These are phyloP conservation scores for Anthoscopus minutus DNA, from an alignment of 2,113 vertebrate genomes.

Conservation along the genomic window DNA sequence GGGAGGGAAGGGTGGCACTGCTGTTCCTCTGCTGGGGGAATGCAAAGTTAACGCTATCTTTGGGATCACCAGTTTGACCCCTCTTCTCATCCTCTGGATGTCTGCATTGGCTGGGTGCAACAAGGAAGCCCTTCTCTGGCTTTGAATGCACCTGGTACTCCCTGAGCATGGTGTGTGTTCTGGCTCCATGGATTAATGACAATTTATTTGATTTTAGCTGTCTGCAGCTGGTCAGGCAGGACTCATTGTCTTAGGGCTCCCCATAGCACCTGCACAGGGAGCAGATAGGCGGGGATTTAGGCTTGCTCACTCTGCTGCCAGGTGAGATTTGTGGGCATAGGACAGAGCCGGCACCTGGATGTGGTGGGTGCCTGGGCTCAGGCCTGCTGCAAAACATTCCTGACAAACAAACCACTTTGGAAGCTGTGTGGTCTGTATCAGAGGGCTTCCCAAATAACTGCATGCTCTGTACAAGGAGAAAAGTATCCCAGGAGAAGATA, in stretches of 20 bases:
- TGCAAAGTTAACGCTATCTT: background rate
- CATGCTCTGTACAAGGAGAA: background rate
- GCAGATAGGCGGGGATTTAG: background rate
- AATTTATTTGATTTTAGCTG: background rate
- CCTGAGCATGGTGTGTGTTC: fast-evolving
- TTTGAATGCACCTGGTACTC: background rate
- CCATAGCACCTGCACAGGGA: background rate
- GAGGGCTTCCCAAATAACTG: background rate
- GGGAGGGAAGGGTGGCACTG: background rate
- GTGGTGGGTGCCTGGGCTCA: background rate
- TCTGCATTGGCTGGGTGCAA: background rate
- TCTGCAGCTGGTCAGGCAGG: background rate
- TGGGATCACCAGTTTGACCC: background rate
- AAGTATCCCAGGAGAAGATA: background rate
- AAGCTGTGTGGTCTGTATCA: background rate
- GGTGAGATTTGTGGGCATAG: background rate
- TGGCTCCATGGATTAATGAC: fast-evolving
- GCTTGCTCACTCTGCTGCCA: background rate
- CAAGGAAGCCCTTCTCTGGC: background rate
- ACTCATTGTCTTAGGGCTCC: background rate
- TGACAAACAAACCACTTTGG: background rate
- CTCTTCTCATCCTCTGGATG: background rate
- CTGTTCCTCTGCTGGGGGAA: background rate
- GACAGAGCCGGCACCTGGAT: background rate
- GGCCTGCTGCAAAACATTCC: background rate